Conservation (phyloP, 2,888 invertebrate genomes). For the Brachylomia viminalis region DNA sequence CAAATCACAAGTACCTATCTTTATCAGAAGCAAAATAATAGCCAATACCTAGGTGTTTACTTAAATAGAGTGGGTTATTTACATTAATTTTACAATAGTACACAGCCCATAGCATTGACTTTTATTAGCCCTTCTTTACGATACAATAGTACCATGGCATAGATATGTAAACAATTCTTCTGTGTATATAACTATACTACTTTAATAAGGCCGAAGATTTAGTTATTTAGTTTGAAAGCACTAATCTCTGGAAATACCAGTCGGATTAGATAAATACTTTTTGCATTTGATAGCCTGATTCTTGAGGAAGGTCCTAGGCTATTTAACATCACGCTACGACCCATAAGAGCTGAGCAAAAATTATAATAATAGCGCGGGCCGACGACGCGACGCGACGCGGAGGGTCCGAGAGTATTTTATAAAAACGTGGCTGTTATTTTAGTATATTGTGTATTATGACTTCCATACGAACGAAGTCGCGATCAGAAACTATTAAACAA, state of each 20-base stretch:
- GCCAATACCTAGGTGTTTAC: not conserved
- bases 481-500: slow-evolving; percentile 7
- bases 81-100: not conserved
- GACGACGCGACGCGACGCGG: not conserved
- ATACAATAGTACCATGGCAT: slow-evolving; percentile 18
- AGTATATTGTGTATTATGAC: not conserved
- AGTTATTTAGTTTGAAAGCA: not conserved
- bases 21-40: not conserved
- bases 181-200: not conserved
- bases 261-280: not conserved
- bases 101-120: not conserved
- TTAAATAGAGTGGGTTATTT: not conserved
- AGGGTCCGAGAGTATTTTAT: not conserved
- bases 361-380: not conserved
- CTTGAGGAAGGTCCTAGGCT: not conserved
- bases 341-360: not conserved
- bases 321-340: not conserved
- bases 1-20: not conserved
- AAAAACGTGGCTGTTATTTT: not conserved
- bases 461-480: not conserved
- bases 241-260: not conserved
- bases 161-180: slow-evolving; percentile 10
- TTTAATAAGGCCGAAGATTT: not conserved
- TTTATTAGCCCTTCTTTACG: slow-evolving; percentile 14
- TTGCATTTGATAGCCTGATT: not conserved